phyloP scores from a whole-genome alignment of 1,140 invertebrate genomes.

The Zaprionus vittiger region DNA sequence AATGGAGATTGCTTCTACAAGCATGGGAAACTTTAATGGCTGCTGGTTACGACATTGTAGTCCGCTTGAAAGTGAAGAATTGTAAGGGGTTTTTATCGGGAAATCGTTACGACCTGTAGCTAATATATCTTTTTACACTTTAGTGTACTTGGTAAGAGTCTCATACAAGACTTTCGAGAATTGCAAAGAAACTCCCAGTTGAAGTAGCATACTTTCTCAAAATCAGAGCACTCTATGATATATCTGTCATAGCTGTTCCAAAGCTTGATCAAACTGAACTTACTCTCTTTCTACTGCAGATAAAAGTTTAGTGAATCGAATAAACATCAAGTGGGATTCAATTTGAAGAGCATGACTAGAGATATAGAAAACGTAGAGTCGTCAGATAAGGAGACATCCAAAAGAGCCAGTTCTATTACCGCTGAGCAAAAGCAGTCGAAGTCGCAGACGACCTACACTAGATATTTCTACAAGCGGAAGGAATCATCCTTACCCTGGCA shows the following conservation, averaged over 20 bases:
- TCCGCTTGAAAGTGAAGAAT: neutral
- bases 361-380: neutral
- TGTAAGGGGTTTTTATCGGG: neutral
- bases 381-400: neutral
- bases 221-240: neutral
- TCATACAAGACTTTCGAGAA: neutral
- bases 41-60: constrained; percentile 3
- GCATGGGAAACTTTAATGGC: constrained; percentile 11
- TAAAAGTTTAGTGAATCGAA: neutral
- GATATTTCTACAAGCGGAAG: neutral
- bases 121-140: neutral
- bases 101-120: neutral
- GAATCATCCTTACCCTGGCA: neutral
- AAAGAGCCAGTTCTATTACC: constrained; percentile 8
- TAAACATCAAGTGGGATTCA: neutral
- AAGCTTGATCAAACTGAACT: neutral
- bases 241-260: neutral
- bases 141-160: too few relatives aligned
- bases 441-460: neutral
- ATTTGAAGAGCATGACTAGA: neutral
- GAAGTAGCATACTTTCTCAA: neutral
- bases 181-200: too few relatives aligned
- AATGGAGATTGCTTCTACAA: neutral
- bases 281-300: neutral
- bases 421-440: neutral